A percentile compares a stretch with the other conserved stretches of the same genome.
Conservation (phyloP, 2,113 vertebrate species). For the Aspidoscelis tigris region DNA sequence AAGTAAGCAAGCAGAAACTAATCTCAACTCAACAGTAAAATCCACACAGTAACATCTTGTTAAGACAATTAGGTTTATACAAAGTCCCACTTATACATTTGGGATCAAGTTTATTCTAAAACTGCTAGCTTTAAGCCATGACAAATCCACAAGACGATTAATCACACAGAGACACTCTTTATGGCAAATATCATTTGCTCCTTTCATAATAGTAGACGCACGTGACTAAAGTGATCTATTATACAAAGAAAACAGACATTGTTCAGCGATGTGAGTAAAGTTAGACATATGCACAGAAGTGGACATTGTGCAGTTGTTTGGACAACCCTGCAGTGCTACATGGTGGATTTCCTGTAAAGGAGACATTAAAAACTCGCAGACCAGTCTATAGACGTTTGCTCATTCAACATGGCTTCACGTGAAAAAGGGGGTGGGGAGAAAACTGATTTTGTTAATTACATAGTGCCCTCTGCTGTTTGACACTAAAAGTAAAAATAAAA, state of each 20-base stretch:
- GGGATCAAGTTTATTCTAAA: neutral
- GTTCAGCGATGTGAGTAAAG: conserved; percentile 66
- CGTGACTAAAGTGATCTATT: conserved; percentile 73
- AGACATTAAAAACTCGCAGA: conserved; percentile 61
- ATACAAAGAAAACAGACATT: conserved; percentile 76
- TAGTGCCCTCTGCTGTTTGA: conserved; percentile 66
- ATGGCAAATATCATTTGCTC: conserved; percentile 60
- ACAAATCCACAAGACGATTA: conserved; percentile 60
- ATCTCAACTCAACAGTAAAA: conserved; percentile 38
- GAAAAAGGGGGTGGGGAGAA: neutral
- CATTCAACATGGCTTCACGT: conserved; percentile 63
- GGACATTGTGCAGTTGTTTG: conserved; percentile 80
- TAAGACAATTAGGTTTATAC: conserved; percentile 23
- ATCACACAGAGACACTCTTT: conserved; percentile 69
- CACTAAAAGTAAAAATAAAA: neutral
- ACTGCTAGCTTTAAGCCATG: neutral
- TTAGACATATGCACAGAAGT: conserved; percentile 70
- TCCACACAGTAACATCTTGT: conserved; percentile 24
- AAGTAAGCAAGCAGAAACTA: conserved; percentile 40
- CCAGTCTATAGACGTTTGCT: conserved; percentile 60
- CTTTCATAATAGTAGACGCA: conserved; percentile 55
- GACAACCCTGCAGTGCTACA: conserved; percentile 74
- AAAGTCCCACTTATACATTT: neutral
- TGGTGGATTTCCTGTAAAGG: conserved; percentile 75
- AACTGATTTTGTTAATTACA: conserved; percentile 1